Conservation (phyloP, 2,888 invertebrate genomes). For the Sialis lutaria region DNA sequence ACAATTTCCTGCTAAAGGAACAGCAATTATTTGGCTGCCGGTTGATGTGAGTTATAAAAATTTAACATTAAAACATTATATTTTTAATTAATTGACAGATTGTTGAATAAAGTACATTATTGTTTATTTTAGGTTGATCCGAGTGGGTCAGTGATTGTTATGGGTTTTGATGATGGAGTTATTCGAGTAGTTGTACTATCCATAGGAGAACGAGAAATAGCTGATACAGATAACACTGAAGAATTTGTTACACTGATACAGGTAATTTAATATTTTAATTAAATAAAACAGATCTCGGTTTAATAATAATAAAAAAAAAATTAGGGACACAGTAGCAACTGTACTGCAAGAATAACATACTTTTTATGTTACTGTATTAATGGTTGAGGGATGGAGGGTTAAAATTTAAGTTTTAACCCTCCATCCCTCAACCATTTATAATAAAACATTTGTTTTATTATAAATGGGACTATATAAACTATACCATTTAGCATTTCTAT, state of each 20-base stretch:
- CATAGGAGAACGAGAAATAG: conserved; percentile 8
- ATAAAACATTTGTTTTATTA: too few species aligned
- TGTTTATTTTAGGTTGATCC: conserved; percentile 32
- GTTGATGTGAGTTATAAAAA: conserved; percentile 29
- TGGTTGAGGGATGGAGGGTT: too few species aligned
- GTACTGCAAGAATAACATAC: too few species aligned
- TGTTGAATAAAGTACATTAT: not conserved
- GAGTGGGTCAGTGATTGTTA: conserved; percentile 43
- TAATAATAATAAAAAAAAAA: not conserved
- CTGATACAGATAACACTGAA: conserved; percentile 6
- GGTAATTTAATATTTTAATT: conserved; percentile 8
- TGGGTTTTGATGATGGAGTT: conserved; percentile 56
- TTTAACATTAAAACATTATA: not conserved
- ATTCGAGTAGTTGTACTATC: conserved; percentile 32
- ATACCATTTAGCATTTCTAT: too few species aligned
- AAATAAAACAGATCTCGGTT: not conserved
- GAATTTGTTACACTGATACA: conserved; percentile 18
- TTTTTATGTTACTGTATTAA: too few species aligned
- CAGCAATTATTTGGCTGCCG: conserved; percentile 53
- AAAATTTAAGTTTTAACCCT: too few species aligned
- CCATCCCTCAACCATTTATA: too few species aligned
- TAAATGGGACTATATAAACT: too few species aligned
- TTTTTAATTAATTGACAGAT: conserved; percentile 1
- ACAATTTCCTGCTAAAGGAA: conserved; percentile 32
- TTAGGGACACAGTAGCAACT: too few species aligned